These are phyloP conservation scores for Agonopterix heracliana DNA, from an alignment of 2,888 invertebrate species.

Conservation along the genomic window DNA sequence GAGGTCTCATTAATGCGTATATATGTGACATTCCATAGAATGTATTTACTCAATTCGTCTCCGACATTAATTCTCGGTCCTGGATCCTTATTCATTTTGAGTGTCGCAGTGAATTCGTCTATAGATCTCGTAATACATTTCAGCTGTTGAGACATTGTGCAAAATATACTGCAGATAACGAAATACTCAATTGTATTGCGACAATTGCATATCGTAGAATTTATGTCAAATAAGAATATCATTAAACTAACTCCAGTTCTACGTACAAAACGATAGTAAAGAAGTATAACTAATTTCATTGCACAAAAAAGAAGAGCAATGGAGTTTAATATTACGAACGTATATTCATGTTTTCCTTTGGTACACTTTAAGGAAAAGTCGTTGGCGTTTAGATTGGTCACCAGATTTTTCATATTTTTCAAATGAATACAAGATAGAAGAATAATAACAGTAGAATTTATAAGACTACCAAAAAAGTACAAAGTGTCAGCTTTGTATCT, in stretches of 20 bases:
- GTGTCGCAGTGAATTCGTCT: not conserved
- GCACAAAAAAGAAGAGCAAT: too few relatives aligned
- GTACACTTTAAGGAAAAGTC: not conserved
- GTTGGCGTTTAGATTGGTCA: not conserved
- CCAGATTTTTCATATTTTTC: not conserved
- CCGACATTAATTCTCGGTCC: too few relatives aligned
- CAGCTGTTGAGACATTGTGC: constrained; percentile 11
- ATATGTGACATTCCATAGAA: not conserved
- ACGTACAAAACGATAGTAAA: too few relatives aligned
- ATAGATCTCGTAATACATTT: constrained; percentile 6
- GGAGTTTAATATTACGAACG: too few relatives aligned
- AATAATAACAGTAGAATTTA: not conserved
- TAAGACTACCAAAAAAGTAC: not conserved
- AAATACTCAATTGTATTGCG: constrained; percentile 11
- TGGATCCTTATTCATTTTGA: constrained; percentile 44
- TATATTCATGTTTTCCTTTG: not conserved
- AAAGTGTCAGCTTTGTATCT: not conserved
- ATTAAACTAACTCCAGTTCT: too few relatives aligned
- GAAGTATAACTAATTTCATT: too few relatives aligned
- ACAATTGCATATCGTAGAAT: constrained; percentile 1
- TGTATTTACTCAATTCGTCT: not conserved
- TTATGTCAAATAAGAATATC: not conserved
- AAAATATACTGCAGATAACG: constrained; percentile 4
- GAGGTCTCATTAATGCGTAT: not conserved
- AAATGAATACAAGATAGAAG: not conserved